Evolutionary conservation across 2,113 vertebrate species (phyloP), one percentile per base, ranked within the genome.

Genomic region (Lota lota): DNA sequence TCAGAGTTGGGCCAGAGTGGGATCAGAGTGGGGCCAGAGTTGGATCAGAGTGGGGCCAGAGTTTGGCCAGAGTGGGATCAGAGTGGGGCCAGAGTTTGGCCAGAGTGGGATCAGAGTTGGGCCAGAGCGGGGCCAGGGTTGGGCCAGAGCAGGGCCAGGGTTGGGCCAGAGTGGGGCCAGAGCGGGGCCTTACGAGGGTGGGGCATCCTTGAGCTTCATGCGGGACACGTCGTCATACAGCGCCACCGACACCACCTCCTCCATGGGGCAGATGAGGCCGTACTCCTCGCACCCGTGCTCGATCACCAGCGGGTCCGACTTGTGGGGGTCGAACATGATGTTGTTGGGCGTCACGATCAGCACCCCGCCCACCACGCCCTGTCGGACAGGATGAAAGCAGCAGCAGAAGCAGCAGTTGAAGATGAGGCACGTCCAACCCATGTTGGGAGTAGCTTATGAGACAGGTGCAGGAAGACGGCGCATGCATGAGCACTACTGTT

Each of bases 301-400:
- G 68, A 99, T 98, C 33, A 99, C 97, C 85, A 99, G 86, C 2
- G 98, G 97, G 88, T 99, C 98, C 0, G 97, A 99, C 74, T 99
- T 99, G 81, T 99, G 96, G 4, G 98, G 98, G 88, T 99, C 98
- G 67, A 99, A 99, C 97, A 99, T 99, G 85, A 99, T 97, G 85
- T 97, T 99, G 88, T 99, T 99, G 54, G 97, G 98, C 1, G 98
- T 99, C 73, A 99, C 95, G 21, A 99, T 97, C 93, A 99, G 94
- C 68, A 99, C 97, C 1, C 98, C 97, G 12, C 96, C 98, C 16
- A 99, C 97, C 2, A 99, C 97, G 0, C 98, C 98, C 98, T 98
- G 80, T 3, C 76, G 66, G 61, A 21, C 47, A 0, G 5, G 0
- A 10, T 59, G 21, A 66, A 1, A 40, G 67, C n/a, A 61, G 19